phyloP scores from a whole-genome alignment of 2,113 vertebrate genomes.

The Tachysurus vachellii region DNA sequence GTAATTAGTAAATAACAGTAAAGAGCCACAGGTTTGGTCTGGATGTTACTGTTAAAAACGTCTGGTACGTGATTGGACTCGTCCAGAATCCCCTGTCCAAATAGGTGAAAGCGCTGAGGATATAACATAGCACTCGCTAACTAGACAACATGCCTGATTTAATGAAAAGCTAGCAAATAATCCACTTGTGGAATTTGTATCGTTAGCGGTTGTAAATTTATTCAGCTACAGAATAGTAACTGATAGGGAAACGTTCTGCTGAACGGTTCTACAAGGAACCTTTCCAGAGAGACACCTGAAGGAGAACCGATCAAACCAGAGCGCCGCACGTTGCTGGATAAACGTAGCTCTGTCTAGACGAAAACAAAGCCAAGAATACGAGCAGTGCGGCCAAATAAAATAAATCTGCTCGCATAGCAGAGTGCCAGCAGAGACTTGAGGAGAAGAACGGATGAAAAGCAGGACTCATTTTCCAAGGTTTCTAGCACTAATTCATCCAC shows the following conservation, averaged over 20 bases:
- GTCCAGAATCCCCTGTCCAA: constrained; percentile 17
- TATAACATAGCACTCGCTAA: not conserved
- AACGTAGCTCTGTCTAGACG: constrained; percentile 14
- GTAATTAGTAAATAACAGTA: too few relatives aligned
- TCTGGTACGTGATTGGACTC: constrained; percentile 9
- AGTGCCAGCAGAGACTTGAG: not conserved
- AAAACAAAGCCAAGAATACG: constrained; percentile 35
- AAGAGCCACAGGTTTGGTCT: not conserved
- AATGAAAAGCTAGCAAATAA: not conserved
- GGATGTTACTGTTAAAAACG: too few relatives aligned
- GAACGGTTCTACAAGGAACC: not conserved
- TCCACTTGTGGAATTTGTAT: not conserved
- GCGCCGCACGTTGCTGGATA: not conserved
- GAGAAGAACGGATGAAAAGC: constrained; percentile 7
- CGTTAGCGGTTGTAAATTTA: not conserved
- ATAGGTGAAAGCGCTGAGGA: constrained; percentile 24
- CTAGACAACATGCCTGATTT: not conserved
- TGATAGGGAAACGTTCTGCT: not conserved
- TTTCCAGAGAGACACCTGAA: not conserved
- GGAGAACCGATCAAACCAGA: not conserved
- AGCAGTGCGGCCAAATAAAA: constrained; percentile 29
- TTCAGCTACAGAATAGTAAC: not conserved
- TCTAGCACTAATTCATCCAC: not conserved
- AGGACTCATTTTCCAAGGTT: not conserved
- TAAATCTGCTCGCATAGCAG: constrained; percentile 22